phyloP scores from a whole-genome alignment of 2,113 vertebrate species.

The Diphyllodes magnificus region DNA sequence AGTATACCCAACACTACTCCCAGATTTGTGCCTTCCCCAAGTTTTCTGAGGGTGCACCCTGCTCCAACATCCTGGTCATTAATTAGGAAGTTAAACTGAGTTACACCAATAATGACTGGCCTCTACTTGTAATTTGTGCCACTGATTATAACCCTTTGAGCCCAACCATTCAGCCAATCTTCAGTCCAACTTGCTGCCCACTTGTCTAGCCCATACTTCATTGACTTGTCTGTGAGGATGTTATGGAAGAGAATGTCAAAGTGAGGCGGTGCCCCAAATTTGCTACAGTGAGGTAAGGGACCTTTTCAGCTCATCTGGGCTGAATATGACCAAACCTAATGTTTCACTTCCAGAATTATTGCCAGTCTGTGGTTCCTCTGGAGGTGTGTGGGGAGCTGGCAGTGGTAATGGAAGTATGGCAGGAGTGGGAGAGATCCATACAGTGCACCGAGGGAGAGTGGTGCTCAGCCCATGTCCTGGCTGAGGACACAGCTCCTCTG shows the following conservation, averaged over 20 bases:
- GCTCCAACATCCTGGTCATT: background rate
- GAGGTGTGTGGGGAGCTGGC: background rate
- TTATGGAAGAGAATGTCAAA: background rate
- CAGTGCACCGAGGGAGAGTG: fast-evolving
- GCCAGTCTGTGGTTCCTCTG: background rate
- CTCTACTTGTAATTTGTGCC: background rate
- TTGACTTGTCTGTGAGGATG: background rate
- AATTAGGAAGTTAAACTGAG: background rate
- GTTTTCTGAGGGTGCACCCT: background rate
- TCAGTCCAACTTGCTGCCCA: background rate
- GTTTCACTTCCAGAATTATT: background rate
- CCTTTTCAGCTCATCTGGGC: background rate
- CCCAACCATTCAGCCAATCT: background rate
- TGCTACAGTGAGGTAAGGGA: background rate
- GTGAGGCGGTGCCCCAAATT: background rate
- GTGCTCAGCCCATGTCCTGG: background rate
- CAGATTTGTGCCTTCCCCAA: background rate
- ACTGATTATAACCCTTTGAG: background rate
- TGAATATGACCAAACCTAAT: background rate
- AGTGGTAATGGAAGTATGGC: background rate
- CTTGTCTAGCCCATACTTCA: background rate
- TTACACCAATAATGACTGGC: background rate
- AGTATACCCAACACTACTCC: background rate
- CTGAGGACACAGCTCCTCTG: background rate
- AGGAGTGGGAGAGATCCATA: background rate